These are phyloP conservation scores for Orchestia grillus DNA, from an alignment of 1,140 invertebrate genomes.

Conservation along the genomic window DNA sequence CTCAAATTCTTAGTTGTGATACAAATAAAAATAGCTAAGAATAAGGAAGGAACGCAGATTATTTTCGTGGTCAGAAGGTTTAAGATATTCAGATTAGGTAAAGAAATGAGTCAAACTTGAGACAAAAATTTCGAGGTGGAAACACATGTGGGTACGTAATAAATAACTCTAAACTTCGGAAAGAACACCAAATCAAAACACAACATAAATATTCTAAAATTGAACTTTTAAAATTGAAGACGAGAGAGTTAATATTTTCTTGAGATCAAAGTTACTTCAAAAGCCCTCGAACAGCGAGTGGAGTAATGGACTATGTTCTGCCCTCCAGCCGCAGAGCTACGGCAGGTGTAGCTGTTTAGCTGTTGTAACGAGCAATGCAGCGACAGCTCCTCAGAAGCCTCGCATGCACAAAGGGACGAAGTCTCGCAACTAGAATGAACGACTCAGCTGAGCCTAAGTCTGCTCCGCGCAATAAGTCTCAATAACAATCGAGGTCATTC, in stretches of 20 bases:
- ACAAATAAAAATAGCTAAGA: not conserved
- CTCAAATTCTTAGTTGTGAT: not conserved
- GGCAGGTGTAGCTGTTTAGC: not conserved
- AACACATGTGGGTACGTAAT: not conserved
- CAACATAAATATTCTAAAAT: not conserved
- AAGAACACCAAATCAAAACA: not conserved
- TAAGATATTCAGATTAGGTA: not conserved
- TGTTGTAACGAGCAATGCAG: not conserved
- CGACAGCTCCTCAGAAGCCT: not conserved
- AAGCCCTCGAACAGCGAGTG: not conserved
- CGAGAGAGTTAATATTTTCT: not conserved
- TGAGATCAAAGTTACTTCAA: not conserved
- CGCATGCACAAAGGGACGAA: not conserved
- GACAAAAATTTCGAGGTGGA: not conserved
- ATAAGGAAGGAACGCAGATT: not conserved
- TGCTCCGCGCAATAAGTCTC: not conserved
- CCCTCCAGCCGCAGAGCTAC: not conserved
- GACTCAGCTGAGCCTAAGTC: not conserved
- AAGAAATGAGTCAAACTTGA: not conserved
- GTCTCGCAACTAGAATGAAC: not conserved
- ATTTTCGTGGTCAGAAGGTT: not conserved
- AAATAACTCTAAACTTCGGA: not conserved
- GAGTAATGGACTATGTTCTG: not conserved
- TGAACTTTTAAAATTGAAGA: not conserved
- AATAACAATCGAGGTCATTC: not conserved